Conservation (phyloP, 1,140 invertebrate species). For the Yoshiicerus persimilis region DNA sequence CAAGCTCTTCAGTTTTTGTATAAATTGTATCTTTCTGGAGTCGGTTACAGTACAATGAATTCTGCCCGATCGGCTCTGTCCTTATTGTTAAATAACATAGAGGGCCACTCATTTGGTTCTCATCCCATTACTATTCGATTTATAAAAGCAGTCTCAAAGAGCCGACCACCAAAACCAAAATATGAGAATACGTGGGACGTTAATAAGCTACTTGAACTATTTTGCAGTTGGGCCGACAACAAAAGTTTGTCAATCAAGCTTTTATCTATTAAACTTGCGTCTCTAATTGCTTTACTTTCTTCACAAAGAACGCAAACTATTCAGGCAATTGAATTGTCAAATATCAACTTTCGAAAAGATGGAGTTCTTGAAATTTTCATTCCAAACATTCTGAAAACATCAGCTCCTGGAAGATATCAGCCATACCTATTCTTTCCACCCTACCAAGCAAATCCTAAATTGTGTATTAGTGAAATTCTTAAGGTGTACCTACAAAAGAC, state of each 20-base stretch:
- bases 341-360: not conserved
- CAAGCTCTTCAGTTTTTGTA: not conserved
- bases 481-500: not conserved
- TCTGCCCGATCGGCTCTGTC: not conserved
- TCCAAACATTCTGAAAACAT: not conserved
- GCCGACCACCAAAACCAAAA: not conserved
- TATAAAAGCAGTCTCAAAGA: not conserved
- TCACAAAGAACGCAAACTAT: not conserved
- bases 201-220: not conserved
- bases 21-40: not conserved
- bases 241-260: not conserved
- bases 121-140: not conserved
- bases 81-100: not conserved
- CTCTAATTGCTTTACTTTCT: not conserved
- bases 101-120: not conserved
- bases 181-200: slow-evolving; percentile 14
- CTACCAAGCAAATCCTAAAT: not conserved
- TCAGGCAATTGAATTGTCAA: not conserved
- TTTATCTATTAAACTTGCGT: not conserved
- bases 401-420: not conserved
- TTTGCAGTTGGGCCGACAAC: not conserved
- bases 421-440: not conserved
- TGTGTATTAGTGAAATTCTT: not conserved
- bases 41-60: not conserved
- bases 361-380: not conserved